Conservation (phyloP, 2,797 vertebrate species). For the Salmo trutta region DNA sequence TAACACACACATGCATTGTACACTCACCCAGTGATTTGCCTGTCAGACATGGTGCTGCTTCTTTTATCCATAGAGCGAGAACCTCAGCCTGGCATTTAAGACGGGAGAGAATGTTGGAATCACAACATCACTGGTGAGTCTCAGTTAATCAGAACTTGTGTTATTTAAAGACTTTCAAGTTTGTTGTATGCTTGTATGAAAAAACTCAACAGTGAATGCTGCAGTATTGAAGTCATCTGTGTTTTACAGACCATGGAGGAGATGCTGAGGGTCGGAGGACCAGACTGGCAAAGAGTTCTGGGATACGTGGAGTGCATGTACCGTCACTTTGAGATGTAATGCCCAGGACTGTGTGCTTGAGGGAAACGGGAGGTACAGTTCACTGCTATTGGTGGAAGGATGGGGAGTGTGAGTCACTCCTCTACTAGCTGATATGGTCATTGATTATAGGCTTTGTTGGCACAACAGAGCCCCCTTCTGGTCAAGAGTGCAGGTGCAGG, state of each 20-base stretch:
- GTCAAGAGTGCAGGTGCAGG: conserved; percentile 6
- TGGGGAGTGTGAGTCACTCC: not conserved
- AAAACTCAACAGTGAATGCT: not conserved
- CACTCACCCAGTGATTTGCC: conserved; percentile 1
- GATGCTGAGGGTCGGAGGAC: conserved; percentile 78
- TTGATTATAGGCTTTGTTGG: not conserved
- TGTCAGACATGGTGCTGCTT: not conserved
- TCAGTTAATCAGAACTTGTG: not conserved
- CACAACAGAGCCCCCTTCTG: conserved; percentile 16
- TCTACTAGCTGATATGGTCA: not conserved
- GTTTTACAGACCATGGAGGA: conserved; percentile 74
- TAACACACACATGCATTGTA: not conserved
- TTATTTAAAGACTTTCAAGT: not conserved
- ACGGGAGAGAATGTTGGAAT: conserved; percentile 79
- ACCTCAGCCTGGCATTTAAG: conserved; percentile 80
- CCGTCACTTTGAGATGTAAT: conserved; percentile 83
- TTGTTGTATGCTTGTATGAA: not conserved
- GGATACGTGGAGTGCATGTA: conserved; percentile 83
- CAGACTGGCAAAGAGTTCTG: conserved; percentile 84
- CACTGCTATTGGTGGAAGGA: not conserved
- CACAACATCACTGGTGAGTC: conserved; percentile 67
- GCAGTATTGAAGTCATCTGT: not conserved
- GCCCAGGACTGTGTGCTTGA: too few species aligned
- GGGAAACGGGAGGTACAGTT: not conserved
- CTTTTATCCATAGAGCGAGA: conserved; percentile 69